phyloP scores from a whole-genome alignment of 2,113 vertebrate genomes.

The Callipepla squamata region DNA sequence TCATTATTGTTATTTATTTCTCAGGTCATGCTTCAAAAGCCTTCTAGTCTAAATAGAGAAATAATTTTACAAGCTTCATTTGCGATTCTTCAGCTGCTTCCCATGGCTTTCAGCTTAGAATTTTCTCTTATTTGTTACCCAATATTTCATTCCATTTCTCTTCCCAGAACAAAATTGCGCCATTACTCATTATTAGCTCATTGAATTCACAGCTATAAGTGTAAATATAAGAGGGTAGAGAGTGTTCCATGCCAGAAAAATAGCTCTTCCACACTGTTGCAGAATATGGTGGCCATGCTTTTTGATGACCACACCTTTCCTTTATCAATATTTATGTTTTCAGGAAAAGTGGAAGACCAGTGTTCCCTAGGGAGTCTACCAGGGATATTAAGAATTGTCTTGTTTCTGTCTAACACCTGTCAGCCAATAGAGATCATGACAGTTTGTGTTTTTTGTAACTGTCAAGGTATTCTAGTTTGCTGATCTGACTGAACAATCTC shows the following conservation, averaged over 20 bases:
- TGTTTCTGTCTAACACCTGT: not conserved
- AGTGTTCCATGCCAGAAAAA: not conserved
- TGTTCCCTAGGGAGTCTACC: not conserved
- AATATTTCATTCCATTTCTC: slow-evolving; percentile 2
- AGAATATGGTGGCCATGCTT: not conserved
- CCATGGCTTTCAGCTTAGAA: not conserved
- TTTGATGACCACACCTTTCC: not conserved
- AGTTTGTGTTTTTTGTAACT: not conserved
- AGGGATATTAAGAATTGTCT: not conserved
- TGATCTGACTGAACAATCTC: not conserved
- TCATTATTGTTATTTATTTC: not conserved
- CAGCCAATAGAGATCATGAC: not conserved
- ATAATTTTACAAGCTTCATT: not conserved
- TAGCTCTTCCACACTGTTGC: not conserved
- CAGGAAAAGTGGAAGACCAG: not conserved
- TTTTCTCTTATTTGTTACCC: not conserved
- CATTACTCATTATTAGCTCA: not conserved
- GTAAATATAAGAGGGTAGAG: not conserved
- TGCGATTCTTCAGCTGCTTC: not conserved
- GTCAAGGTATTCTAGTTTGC: not conserved
- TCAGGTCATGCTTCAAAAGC: not conserved
- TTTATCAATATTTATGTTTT: not conserved
- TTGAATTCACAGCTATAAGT: slow-evolving; percentile 22
- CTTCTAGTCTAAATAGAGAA: not conserved
- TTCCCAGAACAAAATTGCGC: not conserved